Base-by-base conservation (phyloP, 2,797 vertebrate genomes). In the Karalla daura region DNA sequence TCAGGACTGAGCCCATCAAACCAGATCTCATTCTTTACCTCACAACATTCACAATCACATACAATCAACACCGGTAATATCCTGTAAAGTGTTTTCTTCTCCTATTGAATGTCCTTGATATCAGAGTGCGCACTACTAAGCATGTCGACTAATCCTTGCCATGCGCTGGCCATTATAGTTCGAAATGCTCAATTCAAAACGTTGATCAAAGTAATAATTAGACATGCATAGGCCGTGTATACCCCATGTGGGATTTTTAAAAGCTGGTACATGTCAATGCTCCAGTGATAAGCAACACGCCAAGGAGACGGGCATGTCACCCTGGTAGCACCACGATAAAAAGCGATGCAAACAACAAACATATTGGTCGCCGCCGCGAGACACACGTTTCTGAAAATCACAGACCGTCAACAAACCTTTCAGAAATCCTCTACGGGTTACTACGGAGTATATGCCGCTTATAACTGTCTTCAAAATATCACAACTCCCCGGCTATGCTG, bases 371-470 rank as follows among this genome's bases (percentile, higher is more conserved):
- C 5, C 1, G 6, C 21, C 10, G 15, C 7, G 7, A 27, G 11
- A 35, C 0, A 20, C 0, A 2, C 2, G 0, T 3, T 7, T 5
- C 4, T 45, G 0, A 39, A 17, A 32, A 28, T 8, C 0, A 41
- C 24, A 45, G 0, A 25, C 63, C 1, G 1, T 3, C 0, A 41
- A 82, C 85, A 65, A 74, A 87, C 87, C 89, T 85, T 53, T 51
- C 2, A 46, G n/a, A 15, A 5, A 11, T 6, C 5, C 7, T n/a
- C 4, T 1, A 1, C 0, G 2, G 11, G 12, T 47, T 5, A 45
- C 58, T 65, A 7, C 33, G 18, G 9, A 17, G 8, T 1, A 3
- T 15, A 2, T 6, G 1, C 9, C 43, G 18, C 28, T 30, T 18
- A 49, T 73, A n/a, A 3, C 17, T 3, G 18, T 1, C 21, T 53